A percentile compares a stretch with the other conserved stretches of the same genome.
Evolutionary conservation across 2,797 vertebrate genomes (phyloP).

Genomic region (Macropus fuliginosus): DNA sequence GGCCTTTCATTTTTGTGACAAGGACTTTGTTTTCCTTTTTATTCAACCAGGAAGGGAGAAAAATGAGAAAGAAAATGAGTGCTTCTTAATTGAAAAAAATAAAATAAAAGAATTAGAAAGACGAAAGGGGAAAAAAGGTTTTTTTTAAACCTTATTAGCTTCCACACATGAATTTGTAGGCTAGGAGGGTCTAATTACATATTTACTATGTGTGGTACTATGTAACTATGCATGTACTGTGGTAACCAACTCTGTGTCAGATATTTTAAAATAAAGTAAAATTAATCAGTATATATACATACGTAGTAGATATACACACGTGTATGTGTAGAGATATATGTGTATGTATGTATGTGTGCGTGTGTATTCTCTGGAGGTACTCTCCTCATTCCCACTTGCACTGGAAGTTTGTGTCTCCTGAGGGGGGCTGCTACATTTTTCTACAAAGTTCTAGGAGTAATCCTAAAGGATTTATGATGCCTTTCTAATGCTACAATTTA

Average conservation of each 20-base stretch:
- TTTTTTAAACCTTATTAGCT: background rate
- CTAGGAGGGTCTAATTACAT: background rate
- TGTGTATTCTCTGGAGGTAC: background rate
- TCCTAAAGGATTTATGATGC: background rate
- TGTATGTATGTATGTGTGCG: no score
- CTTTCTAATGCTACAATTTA: background rate
- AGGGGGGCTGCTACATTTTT: background rate
- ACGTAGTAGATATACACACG: no score
- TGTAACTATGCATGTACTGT: background rate
- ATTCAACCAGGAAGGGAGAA: background rate
- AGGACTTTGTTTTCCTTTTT: background rate
- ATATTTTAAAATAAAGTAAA: background rate
- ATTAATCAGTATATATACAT: background rate
- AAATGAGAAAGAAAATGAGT: background rate
- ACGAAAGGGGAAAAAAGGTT: background rate
- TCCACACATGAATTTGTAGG: background rate
- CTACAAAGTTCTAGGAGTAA: background rate
- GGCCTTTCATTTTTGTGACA: background rate
- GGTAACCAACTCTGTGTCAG: background rate
- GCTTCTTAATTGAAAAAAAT: background rate
- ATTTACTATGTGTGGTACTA: background rate
- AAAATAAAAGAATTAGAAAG: background rate
- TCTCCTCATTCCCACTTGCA: background rate
- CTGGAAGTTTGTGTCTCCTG: background rate
- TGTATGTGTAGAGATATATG: no score